A percentile compares a stretch with the other conserved stretches of the same genome.
phyloP scores from a whole-genome alignment of 2,888 invertebrate species.

The Drosophila cracens region DNA sequence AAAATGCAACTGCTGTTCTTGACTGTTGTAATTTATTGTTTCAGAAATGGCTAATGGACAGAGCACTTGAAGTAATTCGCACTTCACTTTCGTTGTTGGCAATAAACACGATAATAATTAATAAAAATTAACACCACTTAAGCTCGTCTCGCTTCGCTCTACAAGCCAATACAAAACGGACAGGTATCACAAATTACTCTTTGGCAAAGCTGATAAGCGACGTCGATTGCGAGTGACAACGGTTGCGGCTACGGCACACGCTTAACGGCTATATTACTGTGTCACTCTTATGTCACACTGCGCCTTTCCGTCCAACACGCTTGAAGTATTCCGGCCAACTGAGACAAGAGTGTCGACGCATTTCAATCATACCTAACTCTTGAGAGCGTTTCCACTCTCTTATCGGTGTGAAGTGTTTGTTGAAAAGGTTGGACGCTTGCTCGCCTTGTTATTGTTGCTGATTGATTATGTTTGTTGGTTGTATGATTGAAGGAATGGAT shows the following conservation, averaged over 20 bases:
- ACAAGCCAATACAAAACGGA: conserved; percentile 73
- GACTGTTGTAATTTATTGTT: conserved; percentile 54
- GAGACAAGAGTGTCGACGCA: conserved; percentile 25
- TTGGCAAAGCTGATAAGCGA: conserved; percentile 72
- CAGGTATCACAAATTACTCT: conserved; percentile 82
- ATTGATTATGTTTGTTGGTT: conserved; percentile 26
- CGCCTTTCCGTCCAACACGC: conserved; percentile 46
- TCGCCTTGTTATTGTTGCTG: conserved; percentile 3
- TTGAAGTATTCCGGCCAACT: conserved; percentile 63
- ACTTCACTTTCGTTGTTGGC: conserved; percentile 66
- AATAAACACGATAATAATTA: conserved; percentile 80
- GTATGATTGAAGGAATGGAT: conserved; percentile 8
- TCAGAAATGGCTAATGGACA: conserved; percentile 31
- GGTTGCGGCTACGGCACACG: conserved; percentile 29
- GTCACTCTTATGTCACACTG: conserved; percentile 23
- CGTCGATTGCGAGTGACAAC: conserved; percentile 47
- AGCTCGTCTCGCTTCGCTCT: conserved; percentile 54
- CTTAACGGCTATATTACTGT: conserved; percentile 17
- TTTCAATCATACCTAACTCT: conserved; percentile 43
- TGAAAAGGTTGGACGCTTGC: conserved; percentile 11
- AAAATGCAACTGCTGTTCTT: conserved; percentile 24
- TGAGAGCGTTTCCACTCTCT: conserved; percentile 30
- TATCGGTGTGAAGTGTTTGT: conserved; percentile 42
- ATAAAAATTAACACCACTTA: conserved; percentile 81
- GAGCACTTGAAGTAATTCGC: conserved; percentile 59